phyloP scores from a whole-genome alignment of 2,797 vertebrate species.

The Muraenolepis orangiensis region DNA sequence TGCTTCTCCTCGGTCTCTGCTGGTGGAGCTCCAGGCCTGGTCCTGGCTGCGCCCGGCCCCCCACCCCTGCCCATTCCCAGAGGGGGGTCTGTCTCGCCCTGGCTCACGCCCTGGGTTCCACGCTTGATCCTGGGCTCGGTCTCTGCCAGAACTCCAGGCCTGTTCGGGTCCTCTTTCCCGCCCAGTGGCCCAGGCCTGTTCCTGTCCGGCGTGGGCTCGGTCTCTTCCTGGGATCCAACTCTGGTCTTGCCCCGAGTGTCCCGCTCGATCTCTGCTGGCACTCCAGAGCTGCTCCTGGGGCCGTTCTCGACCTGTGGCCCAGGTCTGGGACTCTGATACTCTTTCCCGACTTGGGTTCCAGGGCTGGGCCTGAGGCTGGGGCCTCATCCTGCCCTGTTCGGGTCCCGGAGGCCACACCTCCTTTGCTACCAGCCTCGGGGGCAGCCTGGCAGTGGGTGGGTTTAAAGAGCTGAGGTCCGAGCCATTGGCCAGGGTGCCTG shows the following conservation, averaged over 20 bases:
- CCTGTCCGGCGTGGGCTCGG: conserved; percentile 26
- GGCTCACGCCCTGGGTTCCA: conserved; percentile 50
- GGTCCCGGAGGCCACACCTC: conserved; percentile 43
- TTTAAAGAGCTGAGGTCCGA: conserved; percentile 41
- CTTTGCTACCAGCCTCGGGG: conserved; percentile 42
- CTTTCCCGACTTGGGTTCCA: conserved; percentile 47
- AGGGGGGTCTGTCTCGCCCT: conserved; percentile 23
- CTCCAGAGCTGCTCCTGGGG: conserved; percentile 50
- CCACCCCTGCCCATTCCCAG: conserved; percentile 45
- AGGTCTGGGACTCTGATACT: conserved; percentile 25
- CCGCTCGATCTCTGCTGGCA: conserved; percentile 35
- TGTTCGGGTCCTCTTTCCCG: conserved; percentile 40
- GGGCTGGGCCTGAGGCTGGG: conserved; percentile 45
- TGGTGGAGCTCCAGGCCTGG: conserved; percentile 38
- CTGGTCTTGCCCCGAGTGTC: conserved; percentile 48
- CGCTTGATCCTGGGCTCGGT: conserved; percentile 41
- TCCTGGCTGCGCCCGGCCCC: conserved; percentile 37
- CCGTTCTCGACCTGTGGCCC: conserved; percentile 37
- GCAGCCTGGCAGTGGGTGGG: conserved; percentile 44
- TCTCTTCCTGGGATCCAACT: conserved; percentile 46
- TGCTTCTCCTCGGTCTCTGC: conserved; percentile 41
- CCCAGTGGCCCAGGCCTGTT: conserved; percentile 45
- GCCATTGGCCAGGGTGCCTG: conserved; percentile 59
- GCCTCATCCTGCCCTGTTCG: conserved; percentile 37
- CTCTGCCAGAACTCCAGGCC: conserved; percentile 40